phyloP scores from a whole-genome alignment of 2,888 invertebrate species.

The Drosophila putrida region DNA sequence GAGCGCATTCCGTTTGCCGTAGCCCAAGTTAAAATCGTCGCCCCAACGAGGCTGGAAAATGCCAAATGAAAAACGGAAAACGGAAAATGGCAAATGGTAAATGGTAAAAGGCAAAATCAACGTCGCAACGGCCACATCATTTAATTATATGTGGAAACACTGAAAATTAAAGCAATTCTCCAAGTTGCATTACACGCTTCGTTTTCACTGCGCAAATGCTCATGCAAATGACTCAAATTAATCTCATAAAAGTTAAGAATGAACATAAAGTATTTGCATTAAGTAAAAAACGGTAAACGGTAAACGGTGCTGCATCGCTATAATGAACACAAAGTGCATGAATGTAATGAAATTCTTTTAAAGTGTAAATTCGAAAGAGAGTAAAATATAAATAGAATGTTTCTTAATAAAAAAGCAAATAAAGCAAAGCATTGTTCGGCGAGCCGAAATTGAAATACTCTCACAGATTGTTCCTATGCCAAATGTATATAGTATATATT shows the following conservation, averaged over 20 bases:
- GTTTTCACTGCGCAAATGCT: slow-evolving; percentile 10
- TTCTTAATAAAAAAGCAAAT: neutral
- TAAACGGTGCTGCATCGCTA: slow-evolving; percentile 3
- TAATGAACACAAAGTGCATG: slow-evolving; percentile 1
- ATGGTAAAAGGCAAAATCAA: slow-evolving; percentile 35
- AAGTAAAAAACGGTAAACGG: slow-evolving; percentile 2
- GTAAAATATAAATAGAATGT: neutral
- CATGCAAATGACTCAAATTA: slow-evolving; percentile 24
- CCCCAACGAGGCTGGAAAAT: slow-evolving; percentile 6
- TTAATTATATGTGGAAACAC: slow-evolving; percentile 40
- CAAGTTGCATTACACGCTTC: slow-evolving; percentile 6
- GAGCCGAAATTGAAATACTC: neutral
- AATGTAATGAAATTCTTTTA: neutral
- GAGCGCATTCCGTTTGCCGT: slow-evolving; percentile 53
- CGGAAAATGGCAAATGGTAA: slow-evolving; percentile 1
- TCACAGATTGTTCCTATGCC: too few species aligned
- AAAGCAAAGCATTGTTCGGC: neutral
- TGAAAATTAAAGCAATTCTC: slow-evolving; percentile 17
- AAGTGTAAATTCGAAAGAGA: slow-evolving; percentile 2
- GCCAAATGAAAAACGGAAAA: slow-evolving; percentile 13
- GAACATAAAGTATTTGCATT: neutral
- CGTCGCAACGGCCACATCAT: slow-evolving; percentile 48
- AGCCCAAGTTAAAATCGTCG: slow-evolving; percentile 42
- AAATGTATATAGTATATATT: too few species aligned
- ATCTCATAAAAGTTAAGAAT: slow-evolving; percentile 19